Evolutionary conservation across 2,888 invertebrate genomes (phyloP).

Genomic region (Sipunculus nudus): DNA sequence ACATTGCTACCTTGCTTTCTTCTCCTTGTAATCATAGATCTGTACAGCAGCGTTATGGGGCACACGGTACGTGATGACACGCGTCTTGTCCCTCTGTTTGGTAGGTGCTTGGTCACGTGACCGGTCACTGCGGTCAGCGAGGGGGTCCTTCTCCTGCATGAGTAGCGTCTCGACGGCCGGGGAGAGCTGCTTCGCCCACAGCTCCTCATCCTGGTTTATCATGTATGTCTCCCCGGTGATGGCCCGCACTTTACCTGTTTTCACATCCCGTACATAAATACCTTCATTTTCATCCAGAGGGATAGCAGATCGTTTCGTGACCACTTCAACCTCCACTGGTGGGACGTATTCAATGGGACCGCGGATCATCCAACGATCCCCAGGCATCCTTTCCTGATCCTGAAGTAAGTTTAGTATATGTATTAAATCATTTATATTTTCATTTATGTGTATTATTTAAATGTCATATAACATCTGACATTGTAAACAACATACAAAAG

Average conservation of each 20-base stretch:
- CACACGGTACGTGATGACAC: slow-evolving; percentile 67
- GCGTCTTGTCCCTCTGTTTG: slow-evolving; percentile 58
- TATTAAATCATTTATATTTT: neutral
- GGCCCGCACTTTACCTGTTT: slow-evolving; percentile 67
- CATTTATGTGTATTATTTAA: too few relatives aligned
- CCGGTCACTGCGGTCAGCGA: slow-evolving; percentile 63
- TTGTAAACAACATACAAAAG: too few relatives aligned
- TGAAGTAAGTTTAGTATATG: slow-evolving; percentile 14
- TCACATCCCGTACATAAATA: slow-evolving; percentile 68
- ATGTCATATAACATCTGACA: too few relatives aligned
- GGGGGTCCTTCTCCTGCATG: slow-evolving; percentile 62
- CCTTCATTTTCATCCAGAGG: slow-evolving; percentile 70
- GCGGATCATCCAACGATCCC: slow-evolving; percentile 69
- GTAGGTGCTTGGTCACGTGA: neutral
- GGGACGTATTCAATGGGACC: slow-evolving; percentile 70
- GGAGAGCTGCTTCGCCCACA: slow-evolving; percentile 66
- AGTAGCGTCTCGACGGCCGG: slow-evolving; percentile 64
- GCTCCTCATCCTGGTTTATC: slow-evolving; percentile 68
- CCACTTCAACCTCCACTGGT: slow-evolving; percentile 68
- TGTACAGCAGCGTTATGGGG: slow-evolving; percentile 70
- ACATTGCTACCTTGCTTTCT: slow-evolving; percentile 64
- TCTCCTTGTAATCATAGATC: slow-evolving; percentile 70
- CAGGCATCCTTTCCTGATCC: slow-evolving; percentile 62
- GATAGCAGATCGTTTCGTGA: slow-evolving; percentile 66
- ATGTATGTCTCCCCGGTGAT: slow-evolving; percentile 69